Conservation (phyloP, 2,113 vertebrate species). For the Microcebus jonahi region DNA sequence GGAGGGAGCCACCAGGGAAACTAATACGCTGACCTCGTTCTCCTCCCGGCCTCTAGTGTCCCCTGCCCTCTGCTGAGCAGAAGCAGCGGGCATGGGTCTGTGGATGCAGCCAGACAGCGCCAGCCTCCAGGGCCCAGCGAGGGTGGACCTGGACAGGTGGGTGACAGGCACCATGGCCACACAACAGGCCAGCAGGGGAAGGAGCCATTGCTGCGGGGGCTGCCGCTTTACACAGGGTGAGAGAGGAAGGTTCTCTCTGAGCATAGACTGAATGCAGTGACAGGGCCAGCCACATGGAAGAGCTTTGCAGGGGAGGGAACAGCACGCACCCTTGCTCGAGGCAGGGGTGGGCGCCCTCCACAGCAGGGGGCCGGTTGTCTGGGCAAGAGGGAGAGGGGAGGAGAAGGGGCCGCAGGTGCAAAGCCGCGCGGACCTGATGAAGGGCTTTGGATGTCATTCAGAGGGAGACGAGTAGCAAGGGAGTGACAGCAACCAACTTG, state of each 20-base stretch:
- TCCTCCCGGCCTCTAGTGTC: not conserved
- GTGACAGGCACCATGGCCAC: not conserved
- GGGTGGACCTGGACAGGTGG: not conserved
- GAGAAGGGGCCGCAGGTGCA: not conserved
- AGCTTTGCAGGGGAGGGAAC: not conserved
- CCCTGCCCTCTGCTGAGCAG: not conserved
- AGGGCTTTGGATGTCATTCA: not conserved
- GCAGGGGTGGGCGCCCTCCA: not conserved
- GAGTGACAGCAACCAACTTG: not conserved
- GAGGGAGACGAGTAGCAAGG: not conserved
- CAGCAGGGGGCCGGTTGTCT: rapidly evolving
- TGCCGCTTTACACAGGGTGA: not conserved
- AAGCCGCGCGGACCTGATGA: not conserved
- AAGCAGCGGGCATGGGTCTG: not conserved
- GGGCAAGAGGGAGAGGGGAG: not conserved
- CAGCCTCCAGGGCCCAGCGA: not conserved
- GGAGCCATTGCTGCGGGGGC: not conserved
- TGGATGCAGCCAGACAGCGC: not conserved
- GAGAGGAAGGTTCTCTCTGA: not conserved
- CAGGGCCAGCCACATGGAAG: not conserved
- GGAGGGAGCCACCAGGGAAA: not conserved
- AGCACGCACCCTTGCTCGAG: not conserved
- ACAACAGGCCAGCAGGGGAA: not conserved
- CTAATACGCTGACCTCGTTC: not conserved
- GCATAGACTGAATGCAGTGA: not conserved